Evolutionary conservation across 1,140 invertebrate species (phyloP).

Genomic region (Danaus melanippus): DNA sequence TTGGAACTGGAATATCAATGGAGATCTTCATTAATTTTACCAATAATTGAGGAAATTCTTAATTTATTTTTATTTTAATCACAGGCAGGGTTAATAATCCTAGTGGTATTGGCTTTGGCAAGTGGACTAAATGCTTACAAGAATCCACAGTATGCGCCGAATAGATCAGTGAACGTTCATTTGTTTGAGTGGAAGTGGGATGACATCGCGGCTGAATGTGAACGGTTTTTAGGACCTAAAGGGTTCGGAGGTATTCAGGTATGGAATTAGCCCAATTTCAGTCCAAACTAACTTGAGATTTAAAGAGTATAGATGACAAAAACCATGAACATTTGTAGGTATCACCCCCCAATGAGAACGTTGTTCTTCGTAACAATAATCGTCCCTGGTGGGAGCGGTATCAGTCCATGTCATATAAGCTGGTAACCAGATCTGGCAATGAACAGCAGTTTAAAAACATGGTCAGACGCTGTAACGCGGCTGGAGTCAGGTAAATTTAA

Average conservation of each 20-base stretch:
- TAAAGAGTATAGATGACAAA: too few species aligned
- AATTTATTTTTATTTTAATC: neutral
- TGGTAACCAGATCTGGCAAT: conserved; percentile 82
- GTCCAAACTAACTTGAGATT: too few species aligned
- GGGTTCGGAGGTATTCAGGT: conserved; percentile 61
- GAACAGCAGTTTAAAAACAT: conserved; percentile 82
- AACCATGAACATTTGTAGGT: conserved; percentile 41
- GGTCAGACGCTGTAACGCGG: conserved; percentile 81
- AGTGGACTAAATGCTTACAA: conserved; percentile 36
- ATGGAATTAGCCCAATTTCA: neutral
- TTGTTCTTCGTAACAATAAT: conserved; percentile 64
- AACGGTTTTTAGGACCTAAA: conserved; percentile 80
- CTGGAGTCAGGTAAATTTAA: conserved; percentile 73
- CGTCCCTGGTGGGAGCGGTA: conserved; percentile 89
- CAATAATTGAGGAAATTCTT: too few species aligned
- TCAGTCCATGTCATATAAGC: conserved; percentile 87
- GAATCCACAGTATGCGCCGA: conserved; percentile 46
- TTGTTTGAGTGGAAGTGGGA: conserved; percentile 90
- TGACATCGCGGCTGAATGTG: conserved; percentile 88
- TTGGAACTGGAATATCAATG: too few species aligned
- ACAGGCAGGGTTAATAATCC: conserved; percentile 1
- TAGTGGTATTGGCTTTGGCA: neutral
- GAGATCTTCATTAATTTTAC: too few species aligned
- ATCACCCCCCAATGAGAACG: conserved; percentile 74
- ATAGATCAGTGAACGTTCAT: conserved; percentile 78